phyloP scores from a whole-genome alignment of 2,888 invertebrate species.

The Chymomyza procnemis region DNA sequence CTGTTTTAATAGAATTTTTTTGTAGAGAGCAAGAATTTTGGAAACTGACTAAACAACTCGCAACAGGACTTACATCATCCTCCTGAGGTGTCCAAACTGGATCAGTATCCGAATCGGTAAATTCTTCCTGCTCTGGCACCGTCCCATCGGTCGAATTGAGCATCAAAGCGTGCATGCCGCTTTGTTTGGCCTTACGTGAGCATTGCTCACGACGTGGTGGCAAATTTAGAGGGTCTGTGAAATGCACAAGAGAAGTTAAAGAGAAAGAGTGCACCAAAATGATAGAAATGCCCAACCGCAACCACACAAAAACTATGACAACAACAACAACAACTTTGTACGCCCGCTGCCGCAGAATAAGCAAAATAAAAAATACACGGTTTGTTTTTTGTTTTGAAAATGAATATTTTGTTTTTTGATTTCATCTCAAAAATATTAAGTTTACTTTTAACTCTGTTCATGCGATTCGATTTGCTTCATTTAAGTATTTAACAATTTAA shows the following conservation, averaged over 20 bases:
- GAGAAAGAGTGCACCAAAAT: slow-evolving; percentile 9
- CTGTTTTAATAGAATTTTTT: slow-evolving; percentile 31
- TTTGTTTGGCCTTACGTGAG: slow-evolving; percentile 84
- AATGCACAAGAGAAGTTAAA: slow-evolving; percentile 60
- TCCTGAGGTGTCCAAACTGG: slow-evolving; percentile 87
- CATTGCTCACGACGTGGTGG: slow-evolving; percentile 83
- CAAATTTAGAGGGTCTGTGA: slow-evolving; percentile 78
- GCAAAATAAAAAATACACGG: slow-evolving; percentile 69
- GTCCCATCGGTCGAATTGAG: slow-evolving; percentile 74
- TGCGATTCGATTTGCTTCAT: slow-evolving; percentile 1
- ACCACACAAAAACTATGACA: slow-evolving; percentile 32
- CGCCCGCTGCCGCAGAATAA: slow-evolving; percentile 14
- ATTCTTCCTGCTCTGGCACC: slow-evolving; percentile 81
- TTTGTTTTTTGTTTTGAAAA: slow-evolving; percentile 62
- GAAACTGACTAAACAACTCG: slow-evolving; percentile 19
- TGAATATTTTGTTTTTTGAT: slow-evolving; percentile 51
- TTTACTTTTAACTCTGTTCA: slow-evolving; percentile 1
- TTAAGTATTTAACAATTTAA: slow-evolving; percentile 18
- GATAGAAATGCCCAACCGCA: slow-evolving; percentile 39
- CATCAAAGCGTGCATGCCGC: slow-evolving; percentile 80
- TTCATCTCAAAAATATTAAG: slow-evolving; percentile 66
- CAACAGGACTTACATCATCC: slow-evolving; percentile 77
- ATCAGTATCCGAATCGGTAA: slow-evolving; percentile 84
- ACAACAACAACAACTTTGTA: slow-evolving; percentile 23
- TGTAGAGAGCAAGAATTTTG: slow-evolving; percentile 1